Percentiles rank a stretch among this genome's conserved stretches.
phyloP scores from a whole-genome alignment of 2,797 vertebrate species.

The Anisognathus igniventris region DNA sequence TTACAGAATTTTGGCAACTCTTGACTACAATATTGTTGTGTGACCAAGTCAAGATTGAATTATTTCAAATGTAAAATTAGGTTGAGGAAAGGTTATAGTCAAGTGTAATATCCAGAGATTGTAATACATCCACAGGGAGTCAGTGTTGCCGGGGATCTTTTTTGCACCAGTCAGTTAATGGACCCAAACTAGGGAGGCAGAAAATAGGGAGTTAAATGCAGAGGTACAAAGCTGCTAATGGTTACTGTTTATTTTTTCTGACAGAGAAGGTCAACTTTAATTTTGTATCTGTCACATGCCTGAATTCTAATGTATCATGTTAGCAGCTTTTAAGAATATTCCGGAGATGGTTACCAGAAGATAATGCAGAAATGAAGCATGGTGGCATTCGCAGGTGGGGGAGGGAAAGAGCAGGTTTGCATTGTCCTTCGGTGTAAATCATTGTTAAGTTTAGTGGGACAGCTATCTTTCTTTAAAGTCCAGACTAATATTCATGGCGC shows the following conservation, averaged over 20 bases:
- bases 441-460: background rate
- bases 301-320: slow-evolving; percentile 50
- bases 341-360: slow-evolving; percentile 13
- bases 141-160: slow-evolving; percentile 9
- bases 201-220: slow-evolving; percentile 44
- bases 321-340: slow-evolving; percentile 53
- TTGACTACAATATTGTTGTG: background rate
- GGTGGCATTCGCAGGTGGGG: background rate
- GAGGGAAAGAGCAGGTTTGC: background rate
- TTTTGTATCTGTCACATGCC: slow-evolving; percentile 51
- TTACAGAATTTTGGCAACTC: background rate
- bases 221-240: slow-evolving; percentile 53
- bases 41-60: background rate
- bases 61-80: background rate
- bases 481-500: background rate
- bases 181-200: slow-evolving; percentile 37
- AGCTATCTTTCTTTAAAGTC: background rate
- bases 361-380: slow-evolving; percentile 24
- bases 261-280: slow-evolving; percentile 55
- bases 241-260: slow-evolving; percentile 63
- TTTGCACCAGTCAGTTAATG: slow-evolving; percentile 32
- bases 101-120: background rate
- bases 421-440: background rate
- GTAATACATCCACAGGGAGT: slow-evolving; percentile 36
- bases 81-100: background rate